Evolutionary conservation across 2,888 invertebrate species (phyloP), one percentile per base, ranked within the genome.

Genomic region (Vanessa cardui): DNA sequence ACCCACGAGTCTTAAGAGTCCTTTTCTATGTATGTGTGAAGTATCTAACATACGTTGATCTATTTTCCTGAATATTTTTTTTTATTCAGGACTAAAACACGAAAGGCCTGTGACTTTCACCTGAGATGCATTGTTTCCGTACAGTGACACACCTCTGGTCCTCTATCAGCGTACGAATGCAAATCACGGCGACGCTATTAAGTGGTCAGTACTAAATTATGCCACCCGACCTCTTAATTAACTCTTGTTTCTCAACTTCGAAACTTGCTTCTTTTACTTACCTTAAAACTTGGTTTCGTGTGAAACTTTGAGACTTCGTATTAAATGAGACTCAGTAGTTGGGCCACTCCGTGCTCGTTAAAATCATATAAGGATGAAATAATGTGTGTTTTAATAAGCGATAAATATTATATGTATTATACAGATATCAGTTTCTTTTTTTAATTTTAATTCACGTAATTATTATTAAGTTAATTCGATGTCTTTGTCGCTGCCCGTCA

Each of bases 211-310:
- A 18, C 56, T 56, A 39, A 56, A 56, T 56, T 39, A 56, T 56
- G 33, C 56, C 56, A 20, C 39, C 54, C 56, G 56, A 56, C 18
- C 56, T 56, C 56, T 56, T 56, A 56, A 56, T 56, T 56, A 56
- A 56, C 56, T 56, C 56, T 31, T 18, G 56, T n/a, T 12, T 33
- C 39, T 56, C 33, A 33, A 56, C 56, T 56, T 56, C 12, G 18
- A 18, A 39, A 56, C 56, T 56, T 52, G 26, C 52, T 16, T 56
- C 56, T 56, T 56, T 56, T 56, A 33, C 56, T 39, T 31, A n/a
- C 54, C 31, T n/a, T 56, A 39, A 33, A 56, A 56, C 56, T 56
- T 33, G 56, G 33, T 56, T 16, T 16, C 26, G 50, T 50, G 26
- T 44, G 20, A 58, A 58, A 58, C 58, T 58, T 58, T 58, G 44